phyloP scores from a whole-genome alignment of 2,113 vertebrate genomes.

The Notarius lentiginosus region DNA sequence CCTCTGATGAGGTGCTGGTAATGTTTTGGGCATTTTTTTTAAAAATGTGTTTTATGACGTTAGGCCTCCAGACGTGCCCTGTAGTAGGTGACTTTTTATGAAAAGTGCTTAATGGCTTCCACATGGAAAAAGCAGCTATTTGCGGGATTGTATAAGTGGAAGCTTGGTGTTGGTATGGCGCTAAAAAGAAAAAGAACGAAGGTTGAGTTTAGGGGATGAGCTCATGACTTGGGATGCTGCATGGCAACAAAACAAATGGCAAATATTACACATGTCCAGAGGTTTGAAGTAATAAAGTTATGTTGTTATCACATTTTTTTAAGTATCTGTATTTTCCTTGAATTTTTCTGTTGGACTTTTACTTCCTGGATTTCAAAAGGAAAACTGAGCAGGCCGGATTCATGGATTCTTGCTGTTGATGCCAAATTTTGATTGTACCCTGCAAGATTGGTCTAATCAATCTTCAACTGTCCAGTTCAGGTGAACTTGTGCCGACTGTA shows the following conservation, averaged over 20 bases:
- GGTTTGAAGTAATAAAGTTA: not conserved
- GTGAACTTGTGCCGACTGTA: not conserved
- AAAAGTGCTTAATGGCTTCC: slow-evolving; percentile 68
- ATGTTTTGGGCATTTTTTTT: not conserved
- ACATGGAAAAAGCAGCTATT: slow-evolving; percentile 65
- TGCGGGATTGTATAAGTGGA: slow-evolving; percentile 52
- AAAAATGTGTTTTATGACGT: slow-evolving; percentile 14
- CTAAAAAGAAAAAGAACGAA: slow-evolving; percentile 31
- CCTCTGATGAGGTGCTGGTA: not conserved
- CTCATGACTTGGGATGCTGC: slow-evolving; percentile 4
- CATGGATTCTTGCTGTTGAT: not conserved
- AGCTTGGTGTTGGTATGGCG: slow-evolving; percentile 20
- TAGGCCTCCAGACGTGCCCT: slow-evolving; percentile 25
- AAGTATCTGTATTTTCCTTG: not conserved
- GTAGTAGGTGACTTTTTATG: slow-evolving; percentile 48
- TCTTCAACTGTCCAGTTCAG: not conserved
- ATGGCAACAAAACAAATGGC: slow-evolving; percentile 2
- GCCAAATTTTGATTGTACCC: not conserved
- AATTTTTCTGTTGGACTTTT: not conserved
- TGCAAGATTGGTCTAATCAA: not conserved
- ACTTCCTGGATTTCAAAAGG: not conserved
- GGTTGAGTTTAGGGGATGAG: slow-evolving; percentile 56
- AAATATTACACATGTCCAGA: not conserved
- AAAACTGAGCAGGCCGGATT: not conserved
- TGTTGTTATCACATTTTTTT: not conserved